Evolutionary conservation across 1,140 invertebrate genomes (phyloP), one percentile per base, ranked within the genome.

Genomic region (Trichomalopsis sarcophagae): DNA sequence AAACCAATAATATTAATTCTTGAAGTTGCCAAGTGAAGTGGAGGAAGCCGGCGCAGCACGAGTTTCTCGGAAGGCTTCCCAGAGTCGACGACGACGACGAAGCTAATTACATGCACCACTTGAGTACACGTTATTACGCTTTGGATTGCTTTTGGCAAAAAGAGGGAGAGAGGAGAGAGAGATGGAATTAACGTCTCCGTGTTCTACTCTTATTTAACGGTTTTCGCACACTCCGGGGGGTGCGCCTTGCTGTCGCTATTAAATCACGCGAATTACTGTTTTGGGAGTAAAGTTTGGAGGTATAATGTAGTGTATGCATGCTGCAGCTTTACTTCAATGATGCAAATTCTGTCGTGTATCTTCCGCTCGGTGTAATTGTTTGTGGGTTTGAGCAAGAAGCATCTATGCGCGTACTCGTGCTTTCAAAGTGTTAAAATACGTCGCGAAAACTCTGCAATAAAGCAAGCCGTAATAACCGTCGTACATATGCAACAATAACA

Each of bases 1-100:
- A 36, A 33, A 40, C 73, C 73, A 75, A 75, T 75, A 75, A 75
- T 75, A 75, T 44, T 75, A 75, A 75, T 75, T 75, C 73, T 75
- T 44, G 73, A 75, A 36, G 68, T 71, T 71, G 30, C 33, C 11
- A n/a, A 33, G 23, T 11, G 69, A n/a, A n/a, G 17, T 13, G 23
- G 73, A n/a, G 33, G 73, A 44, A 33, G 36, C 30, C 30, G 69
- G 27, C 69, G 23, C 27, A 30, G 23, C 23, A 17, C 27, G 69
- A 71, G 69, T 71, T 75, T 14, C 73, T 2, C 73, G 13, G 73
- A 44, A 14, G 73, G 36, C 30, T 33, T 23, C 11, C 36, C 7
- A 75, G 73, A 17, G 14, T 30, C 36, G 9, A 9, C 73, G 21
- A 75, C 73, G 36, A 75, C 27, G 73, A 21, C 73, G 73, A 40